Evolutionary conservation across 1,140 invertebrate species (phyloP).

Genomic region (Homarus americanus): DNA sequence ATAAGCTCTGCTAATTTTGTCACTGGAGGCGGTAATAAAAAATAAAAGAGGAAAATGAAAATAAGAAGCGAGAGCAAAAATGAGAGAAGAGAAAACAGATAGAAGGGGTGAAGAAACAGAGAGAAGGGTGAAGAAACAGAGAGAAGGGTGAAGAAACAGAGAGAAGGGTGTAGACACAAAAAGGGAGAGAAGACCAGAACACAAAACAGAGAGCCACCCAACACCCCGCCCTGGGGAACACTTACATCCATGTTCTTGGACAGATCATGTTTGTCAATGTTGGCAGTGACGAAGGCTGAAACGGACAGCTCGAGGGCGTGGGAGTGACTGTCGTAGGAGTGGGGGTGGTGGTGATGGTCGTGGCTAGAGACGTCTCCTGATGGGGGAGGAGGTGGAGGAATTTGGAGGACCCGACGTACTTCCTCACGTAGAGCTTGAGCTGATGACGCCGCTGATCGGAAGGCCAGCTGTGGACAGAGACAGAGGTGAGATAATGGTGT

Average conservation of each 20-base stretch:
- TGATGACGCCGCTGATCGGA: slow-evolving; percentile 81
- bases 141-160: background rate
- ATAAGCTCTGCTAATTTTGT: too few species aligned
- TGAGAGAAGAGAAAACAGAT: too few species aligned
- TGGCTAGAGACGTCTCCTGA: slow-evolving; percentile 72
- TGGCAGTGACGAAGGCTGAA: slow-evolving; percentile 80
- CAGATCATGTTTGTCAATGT: slow-evolving; percentile 81
- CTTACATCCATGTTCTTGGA: slow-evolving; percentile 81
- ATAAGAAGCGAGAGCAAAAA: too few species aligned
- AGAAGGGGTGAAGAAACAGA: too few species aligned
- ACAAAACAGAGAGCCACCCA: too few species aligned
- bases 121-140: too few species aligned
- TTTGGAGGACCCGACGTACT: slow-evolving; percentile 80
- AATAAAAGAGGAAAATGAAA: too few species aligned
- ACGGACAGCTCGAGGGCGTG: slow-evolving; percentile 80
- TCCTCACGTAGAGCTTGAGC: slow-evolving; percentile 80
- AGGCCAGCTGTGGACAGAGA: slow-evolving; percentile 80
- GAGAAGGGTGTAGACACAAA: background rate
- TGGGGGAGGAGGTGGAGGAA: slow-evolving; percentile 77
- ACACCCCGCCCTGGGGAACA: background rate
- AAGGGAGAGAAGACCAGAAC: too few species aligned
- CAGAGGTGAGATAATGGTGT: background rate
- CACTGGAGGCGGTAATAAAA: too few species aligned
- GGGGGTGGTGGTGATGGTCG: slow-evolving; percentile 72
- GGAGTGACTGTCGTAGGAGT: slow-evolving; percentile 69